These are phyloP conservation scores for Hylaeus volcanicus DNA, from an alignment of 1,140 invertebrate genomes.

Conservation along the genomic window DNA sequence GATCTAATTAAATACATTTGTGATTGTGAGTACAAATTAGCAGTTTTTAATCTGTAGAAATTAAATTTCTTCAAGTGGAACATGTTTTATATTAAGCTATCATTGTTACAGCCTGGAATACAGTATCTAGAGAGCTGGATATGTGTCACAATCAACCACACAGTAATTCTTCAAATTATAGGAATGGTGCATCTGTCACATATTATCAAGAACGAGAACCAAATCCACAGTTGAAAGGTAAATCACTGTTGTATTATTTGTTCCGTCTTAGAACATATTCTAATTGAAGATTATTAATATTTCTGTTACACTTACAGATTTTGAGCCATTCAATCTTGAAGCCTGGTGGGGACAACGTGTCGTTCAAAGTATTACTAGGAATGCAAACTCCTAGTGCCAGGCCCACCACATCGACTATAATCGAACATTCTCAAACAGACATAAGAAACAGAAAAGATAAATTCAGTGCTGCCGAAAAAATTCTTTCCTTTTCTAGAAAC, in stretches of 20 bases:
- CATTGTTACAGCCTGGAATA: slow-evolving; percentile 77
- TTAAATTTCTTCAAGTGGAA: not conserved
- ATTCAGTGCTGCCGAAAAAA: slow-evolving; percentile 36
- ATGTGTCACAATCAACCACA: slow-evolving; percentile 74
- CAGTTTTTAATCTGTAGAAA: not conserved
- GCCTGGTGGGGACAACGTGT: slow-evolving; percentile 83
- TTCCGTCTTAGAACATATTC: not conserved
- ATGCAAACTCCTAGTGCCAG: slow-evolving; percentile 79
- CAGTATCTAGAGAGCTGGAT: slow-evolving; percentile 77
- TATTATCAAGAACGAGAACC: slow-evolving; percentile 79
- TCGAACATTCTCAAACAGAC: slow-evolving; percentile 77
- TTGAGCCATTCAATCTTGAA: slow-evolving; percentile 84
- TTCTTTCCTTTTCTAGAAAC: slow-evolving; percentile 44
- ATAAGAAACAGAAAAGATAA: slow-evolving; percentile 77
- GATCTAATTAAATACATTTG: slow-evolving; percentile 82
- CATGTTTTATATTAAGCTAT: slow-evolving; percentile 2
- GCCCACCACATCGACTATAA: slow-evolving; percentile 71
- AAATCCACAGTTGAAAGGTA: slow-evolving; percentile 80
- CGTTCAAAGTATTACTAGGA: slow-evolving; percentile 79
- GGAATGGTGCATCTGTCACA: slow-evolving; percentile 76
- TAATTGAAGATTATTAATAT: not conserved
- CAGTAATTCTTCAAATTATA: slow-evolving; percentile 73
- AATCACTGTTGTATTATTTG: not conserved
- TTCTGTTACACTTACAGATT: slow-evolving; percentile 75
- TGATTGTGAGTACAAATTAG: slow-evolving; percentile 74